Evolutionary conservation across 2,113 vertebrate genomes (phyloP).

Genomic region (Thomomys bottae): DNA sequence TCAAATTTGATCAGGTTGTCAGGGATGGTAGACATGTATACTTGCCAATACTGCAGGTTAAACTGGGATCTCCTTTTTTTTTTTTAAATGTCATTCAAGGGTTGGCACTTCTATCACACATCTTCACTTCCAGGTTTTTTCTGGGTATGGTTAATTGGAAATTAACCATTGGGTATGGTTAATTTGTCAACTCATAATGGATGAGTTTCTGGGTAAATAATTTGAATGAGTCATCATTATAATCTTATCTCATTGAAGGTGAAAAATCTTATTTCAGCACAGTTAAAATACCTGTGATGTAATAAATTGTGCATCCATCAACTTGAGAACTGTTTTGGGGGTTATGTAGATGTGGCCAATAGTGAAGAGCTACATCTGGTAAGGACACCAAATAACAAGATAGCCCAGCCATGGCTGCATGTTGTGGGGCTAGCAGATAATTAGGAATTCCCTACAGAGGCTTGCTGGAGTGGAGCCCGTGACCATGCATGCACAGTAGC

Average conservation of each 20-base stretch:
- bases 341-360: neutral
- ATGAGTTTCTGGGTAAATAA: constrained; percentile 2
- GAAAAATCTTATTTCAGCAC: no score
- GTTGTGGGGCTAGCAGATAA: neutral
- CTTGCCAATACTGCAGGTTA: no score
- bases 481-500: accelerated
- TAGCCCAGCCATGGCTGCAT: accelerated
- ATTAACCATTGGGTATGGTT: no score
- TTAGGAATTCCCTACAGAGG: neutral
- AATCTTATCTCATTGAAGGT: neutral
- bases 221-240: neutral
- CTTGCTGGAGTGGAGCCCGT: neutral
- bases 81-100: no score
- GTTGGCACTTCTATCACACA: no score
- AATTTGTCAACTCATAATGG: neutral
- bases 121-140: no score
- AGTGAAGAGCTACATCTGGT: neutral
- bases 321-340: neutral
- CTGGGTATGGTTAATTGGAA: no score
- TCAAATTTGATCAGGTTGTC: no score
- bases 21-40: no score
- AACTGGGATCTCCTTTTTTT: no score
- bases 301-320: neutral
- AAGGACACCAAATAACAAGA: no score
- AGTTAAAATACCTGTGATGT: no score